Evolutionary conservation across 2,797 vertebrate species (phyloP).

Genomic region (Cetoscarus ocellatus): DNA sequence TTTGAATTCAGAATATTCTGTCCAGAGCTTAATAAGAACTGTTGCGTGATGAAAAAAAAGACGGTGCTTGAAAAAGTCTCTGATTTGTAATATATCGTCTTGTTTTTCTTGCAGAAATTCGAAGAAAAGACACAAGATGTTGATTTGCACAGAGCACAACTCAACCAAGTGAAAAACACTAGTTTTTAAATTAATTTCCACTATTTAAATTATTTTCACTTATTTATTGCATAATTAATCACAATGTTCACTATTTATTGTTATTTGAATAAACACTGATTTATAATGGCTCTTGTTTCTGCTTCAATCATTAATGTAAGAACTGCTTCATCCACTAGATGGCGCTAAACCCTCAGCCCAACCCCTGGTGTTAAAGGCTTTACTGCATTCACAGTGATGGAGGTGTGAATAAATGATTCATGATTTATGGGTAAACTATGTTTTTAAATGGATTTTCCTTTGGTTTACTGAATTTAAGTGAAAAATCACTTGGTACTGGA

Average conservation of each 20-base stretch:
- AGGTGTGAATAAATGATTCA: not conserved
- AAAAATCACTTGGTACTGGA: too few relatives aligned
- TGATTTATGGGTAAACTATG: not conserved
- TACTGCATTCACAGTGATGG: not conserved
- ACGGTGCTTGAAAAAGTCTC: too few relatives aligned
- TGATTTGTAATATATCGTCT: not conserved
- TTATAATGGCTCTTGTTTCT: slow-evolving; percentile 11
- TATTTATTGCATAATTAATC: slow-evolving; percentile 30
- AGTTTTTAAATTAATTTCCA: slow-evolving; percentile 50
- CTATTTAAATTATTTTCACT: slow-evolving; percentile 59
- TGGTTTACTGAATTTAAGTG: not conserved
- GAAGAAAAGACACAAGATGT: slow-evolving; percentile 80
- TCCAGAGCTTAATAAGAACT: too few relatives aligned
- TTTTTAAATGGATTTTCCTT: not conserved
- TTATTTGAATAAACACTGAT: slow-evolving; percentile 74
- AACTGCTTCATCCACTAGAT: slow-evolving; percentile 51
- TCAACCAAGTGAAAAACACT: slow-evolving; percentile 41
- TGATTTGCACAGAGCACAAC: slow-evolving; percentile 79
- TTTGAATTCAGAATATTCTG: too few relatives aligned
- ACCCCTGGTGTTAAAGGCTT: not conserved
- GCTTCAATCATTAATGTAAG: slow-evolving; percentile 17
- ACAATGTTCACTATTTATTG: slow-evolving; percentile 78
- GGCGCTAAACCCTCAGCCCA: slow-evolving; percentile 21
- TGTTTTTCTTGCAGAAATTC: slow-evolving; percentile 66
- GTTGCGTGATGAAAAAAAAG: too few relatives aligned